These are phyloP conservation scores for Xestia c-nigrum DNA, from an alignment of 2,888 invertebrate genomes.

Conservation along the genomic window DNA sequence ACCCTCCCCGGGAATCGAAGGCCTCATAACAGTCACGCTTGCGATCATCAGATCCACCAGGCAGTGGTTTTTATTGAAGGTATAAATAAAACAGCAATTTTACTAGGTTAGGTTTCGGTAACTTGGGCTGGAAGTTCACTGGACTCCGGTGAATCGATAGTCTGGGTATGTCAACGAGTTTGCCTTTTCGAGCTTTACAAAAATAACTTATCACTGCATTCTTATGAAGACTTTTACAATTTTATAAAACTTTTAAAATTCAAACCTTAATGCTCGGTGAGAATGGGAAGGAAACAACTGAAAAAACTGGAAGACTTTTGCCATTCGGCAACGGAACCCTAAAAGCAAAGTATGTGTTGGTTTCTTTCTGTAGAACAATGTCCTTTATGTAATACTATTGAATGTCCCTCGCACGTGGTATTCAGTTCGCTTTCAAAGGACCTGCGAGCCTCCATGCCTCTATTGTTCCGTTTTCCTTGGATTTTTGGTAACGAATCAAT, in stretches of 20 bases:
- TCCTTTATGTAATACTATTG: conserved; percentile 70
- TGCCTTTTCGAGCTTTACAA: neutral
- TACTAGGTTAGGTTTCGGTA: neutral
- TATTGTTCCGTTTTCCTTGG: conserved; percentile 73
- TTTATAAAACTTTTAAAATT: conserved; percentile 28
- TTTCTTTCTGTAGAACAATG: conserved; percentile 72
- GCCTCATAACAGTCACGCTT: neutral
- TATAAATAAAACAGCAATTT: neutral
- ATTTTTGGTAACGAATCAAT: conserved; percentile 66
- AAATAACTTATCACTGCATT: conserved; percentile 11
- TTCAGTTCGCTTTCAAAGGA: conserved; percentile 71
- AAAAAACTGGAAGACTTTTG: conserved; percentile 20
- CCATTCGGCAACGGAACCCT: conserved; percentile 27
- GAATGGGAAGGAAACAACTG: conserved; percentile 28
- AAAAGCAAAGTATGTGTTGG: conserved; percentile 60
- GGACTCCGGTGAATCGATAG: conserved; percentile 24
- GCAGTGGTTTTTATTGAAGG: neutral
- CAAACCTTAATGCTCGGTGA: conserved; percentile 27
- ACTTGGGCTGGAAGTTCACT: conserved; percentile 9
- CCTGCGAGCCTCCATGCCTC: conserved; percentile 42
- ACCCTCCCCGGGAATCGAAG: neutral
- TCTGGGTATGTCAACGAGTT: conserved; percentile 9
- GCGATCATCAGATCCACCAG: neutral
- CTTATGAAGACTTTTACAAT: neutral
- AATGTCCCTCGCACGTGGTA: conserved; percentile 52